Conservation (phyloP, 2,888 invertebrate genomes). For the Lymantria dispar region DNA sequence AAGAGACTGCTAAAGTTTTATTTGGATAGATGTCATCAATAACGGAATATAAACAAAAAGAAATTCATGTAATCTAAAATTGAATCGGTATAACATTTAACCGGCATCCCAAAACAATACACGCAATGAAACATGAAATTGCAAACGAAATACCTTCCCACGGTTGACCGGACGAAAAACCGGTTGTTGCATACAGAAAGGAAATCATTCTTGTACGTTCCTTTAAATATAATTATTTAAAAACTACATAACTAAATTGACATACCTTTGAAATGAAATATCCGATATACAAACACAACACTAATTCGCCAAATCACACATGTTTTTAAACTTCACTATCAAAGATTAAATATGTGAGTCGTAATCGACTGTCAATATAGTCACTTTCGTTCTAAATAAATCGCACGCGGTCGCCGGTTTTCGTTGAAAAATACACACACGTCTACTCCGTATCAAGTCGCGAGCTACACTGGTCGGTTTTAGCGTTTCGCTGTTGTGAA, state of each 20-base stretch:
- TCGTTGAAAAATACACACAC: constrained; percentile 18
- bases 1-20: background rate
- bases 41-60: background rate
- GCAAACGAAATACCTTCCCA: constrained; percentile 72
- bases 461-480: constrained; percentile 35
- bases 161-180: constrained; percentile 73
- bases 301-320: constrained; percentile 48
- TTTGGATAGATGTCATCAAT: background rate
- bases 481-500: constrained; percentile 43
- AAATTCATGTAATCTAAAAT: constrained; percentile 11
- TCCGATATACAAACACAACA: constrained; percentile 45
- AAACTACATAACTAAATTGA: constrained; percentile 48
- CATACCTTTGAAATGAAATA: constrained; percentile 55
- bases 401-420: constrained; percentile 53
- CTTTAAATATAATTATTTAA: constrained; percentile 46
- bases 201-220: constrained; percentile 64
- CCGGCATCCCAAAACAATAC: constrained; percentile 29
- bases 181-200: constrained; percentile 72
- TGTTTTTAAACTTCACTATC: constrained; percentile 61
- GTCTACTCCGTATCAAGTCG: constrained; percentile 28
- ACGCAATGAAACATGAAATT: constrained; percentile 40
- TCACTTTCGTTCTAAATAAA: constrained; percentile 35
- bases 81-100: background rate
- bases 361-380: constrained; percentile 29
- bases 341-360: constrained; percentile 57